Evolutionary conservation across 2,113 vertebrate genomes (phyloP).

Genomic region (Manacus vitellinus): DNA sequence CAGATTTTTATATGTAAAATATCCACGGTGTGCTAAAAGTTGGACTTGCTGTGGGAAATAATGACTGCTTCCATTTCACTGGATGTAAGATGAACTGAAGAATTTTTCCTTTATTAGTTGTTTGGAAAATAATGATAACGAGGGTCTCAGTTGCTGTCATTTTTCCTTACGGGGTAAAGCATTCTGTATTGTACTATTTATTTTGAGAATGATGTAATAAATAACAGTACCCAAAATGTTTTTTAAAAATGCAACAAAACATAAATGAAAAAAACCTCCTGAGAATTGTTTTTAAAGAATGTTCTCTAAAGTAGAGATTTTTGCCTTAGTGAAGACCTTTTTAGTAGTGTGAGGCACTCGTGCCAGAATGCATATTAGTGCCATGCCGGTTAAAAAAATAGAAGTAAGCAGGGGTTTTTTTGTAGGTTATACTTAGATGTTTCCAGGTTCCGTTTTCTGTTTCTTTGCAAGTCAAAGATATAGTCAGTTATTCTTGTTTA

Average conservation of each 20-base stretch:
- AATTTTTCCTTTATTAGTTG: slow-evolving; percentile 3
- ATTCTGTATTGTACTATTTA: neutral
- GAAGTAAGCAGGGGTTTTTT: neutral
- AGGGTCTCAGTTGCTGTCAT: neutral
- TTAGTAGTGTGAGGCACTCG: neutral
- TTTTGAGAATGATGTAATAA: neutral
- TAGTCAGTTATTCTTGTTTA: neutral
- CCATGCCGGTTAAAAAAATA: neutral
- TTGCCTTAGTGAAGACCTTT: neutral
- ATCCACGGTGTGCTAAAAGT: neutral
- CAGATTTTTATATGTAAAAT: neutral
- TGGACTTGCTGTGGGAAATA: neutral
- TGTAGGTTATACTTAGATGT: neutral
- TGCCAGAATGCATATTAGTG: neutral
- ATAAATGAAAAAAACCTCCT: neutral
- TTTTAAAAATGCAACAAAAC: neutral
- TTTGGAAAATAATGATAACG: neutral
- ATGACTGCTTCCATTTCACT: neutral
- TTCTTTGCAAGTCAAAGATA: neutral
- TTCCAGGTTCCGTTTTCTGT: neutral
- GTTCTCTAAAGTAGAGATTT: neutral
- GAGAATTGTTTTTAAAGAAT: neutral
- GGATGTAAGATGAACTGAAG: neutral
- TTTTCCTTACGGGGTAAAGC: neutral
- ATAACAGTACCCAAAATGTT: neutral